Percentiles rank a stretch among this genome's conserved stretches.
Evolutionary conservation across 2,888 invertebrate species (phyloP).

Genomic region (Stomorhina lunata): DNA sequence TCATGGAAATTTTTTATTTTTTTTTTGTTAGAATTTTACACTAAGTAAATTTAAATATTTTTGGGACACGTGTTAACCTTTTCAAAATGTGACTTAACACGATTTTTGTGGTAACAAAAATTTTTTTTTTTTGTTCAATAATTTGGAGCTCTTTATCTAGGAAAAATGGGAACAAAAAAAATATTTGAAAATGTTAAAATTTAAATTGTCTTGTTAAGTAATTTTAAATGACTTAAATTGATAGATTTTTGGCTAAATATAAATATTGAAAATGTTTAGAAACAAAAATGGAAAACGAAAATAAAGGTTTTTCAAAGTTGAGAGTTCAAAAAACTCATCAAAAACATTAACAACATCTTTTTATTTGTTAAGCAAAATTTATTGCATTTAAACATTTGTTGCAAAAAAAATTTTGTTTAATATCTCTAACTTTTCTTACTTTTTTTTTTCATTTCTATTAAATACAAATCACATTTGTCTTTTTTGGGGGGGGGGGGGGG

Average conservation of each 20-base stretch:
- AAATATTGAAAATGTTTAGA: too few species aligned
- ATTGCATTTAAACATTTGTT: not conserved
- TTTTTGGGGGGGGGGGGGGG: too few species aligned
- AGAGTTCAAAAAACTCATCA: constrained; percentile 58
- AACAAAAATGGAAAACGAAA: too few species aligned
- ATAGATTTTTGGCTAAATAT: constrained; percentile 20
- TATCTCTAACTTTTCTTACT: too few species aligned
- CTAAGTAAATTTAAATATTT: constrained; percentile 39
- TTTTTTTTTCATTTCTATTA: not conserved
- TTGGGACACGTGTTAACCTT: constrained; percentile 62
- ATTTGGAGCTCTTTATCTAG: not conserved
- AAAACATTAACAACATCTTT: constrained; percentile 9
- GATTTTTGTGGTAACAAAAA: constrained; percentile 40
- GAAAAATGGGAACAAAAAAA: constrained; percentile 10
- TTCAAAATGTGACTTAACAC: constrained; percentile 52
- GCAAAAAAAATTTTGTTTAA: not conserved
- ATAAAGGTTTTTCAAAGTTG: constrained; percentile 28
- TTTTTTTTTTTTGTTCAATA: not conserved
- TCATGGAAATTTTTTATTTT: constrained; percentile 10
- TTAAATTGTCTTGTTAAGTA: constrained; percentile 14
- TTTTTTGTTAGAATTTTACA: not conserved
- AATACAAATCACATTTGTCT: constrained; percentile 10
- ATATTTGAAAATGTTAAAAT: constrained; percentile 5
- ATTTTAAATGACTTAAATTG: constrained; percentile 13
- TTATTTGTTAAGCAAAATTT: not conserved